Base-by-base conservation (phyloP, 1,140 invertebrate species). In the Diabrotica undecimpunctata region DNA sequence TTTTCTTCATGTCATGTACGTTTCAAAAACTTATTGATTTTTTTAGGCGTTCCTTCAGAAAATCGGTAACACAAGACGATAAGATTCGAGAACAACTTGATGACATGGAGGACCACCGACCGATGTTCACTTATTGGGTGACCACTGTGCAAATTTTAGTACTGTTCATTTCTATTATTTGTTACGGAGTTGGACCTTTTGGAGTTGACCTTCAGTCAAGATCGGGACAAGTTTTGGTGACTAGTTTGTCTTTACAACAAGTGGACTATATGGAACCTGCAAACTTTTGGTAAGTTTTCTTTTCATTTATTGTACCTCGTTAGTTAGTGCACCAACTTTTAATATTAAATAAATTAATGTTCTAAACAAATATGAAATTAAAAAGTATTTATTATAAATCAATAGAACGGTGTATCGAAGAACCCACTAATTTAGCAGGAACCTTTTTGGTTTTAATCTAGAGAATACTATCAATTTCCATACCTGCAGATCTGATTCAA, bases 101-200 rank as follows among this genome's bases (percentile, higher is more conserved):
- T 75, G 92, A 96, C 75, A 85, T 97, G 74, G 92, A 94, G 74
- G 95, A 98, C 81, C 92, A 97, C 79, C 85, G 97, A 70, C 97
- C 97, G 2, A 98, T 93, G 81, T 99, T 99, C 79, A 99, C 97
- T 36, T 99, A 97, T 82, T 99, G 95, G 91, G 91, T 99, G 36
- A 97, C 95, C 54, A 95, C 93, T 10, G 95, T 98, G 50, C 97
- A 99, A 81, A 87, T 97, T 64, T 81, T 98, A 62, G 91, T 99
- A 66, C 84, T 97, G 60, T 86, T 97, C 57, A 87, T 98, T 55
- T 93, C 95, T 3, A 81, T 99, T 25, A 84, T 91, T 55, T 94
- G 94, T 68, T 99, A 99, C 80, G 97, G 97, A 53, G 89, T 98
- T 66, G 97, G 95, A 12, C 95, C 96, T 0, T 86, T 97, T 66